phyloP scores from a whole-genome alignment of 2,113 vertebrate genomes.

The Gobio gobio region DNA sequence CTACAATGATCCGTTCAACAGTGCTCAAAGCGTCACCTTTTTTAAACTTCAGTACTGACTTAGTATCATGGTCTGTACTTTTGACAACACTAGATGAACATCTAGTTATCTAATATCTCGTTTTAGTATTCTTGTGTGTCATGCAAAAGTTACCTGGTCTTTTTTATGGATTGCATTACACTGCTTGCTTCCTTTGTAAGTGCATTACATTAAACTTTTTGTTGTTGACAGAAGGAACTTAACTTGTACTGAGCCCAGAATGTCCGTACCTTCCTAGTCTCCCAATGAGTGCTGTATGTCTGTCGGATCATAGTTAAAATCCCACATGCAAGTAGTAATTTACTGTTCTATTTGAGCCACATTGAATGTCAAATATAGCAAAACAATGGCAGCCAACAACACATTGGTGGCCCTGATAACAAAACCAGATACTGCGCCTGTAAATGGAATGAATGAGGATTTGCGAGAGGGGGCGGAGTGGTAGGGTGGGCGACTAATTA shows the following conservation, averaged over 20 bases:
- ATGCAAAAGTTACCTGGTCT: background rate
- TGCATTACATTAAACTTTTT: background rate
- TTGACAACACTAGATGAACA: too few species aligned
- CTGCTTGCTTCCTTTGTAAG: background rate
- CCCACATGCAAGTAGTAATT: background rate
- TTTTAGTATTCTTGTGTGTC: background rate
- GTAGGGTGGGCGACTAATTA: constrained; percentile 62
- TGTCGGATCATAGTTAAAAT: background rate
- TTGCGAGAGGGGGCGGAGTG: constrained; percentile 48
- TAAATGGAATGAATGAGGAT: constrained; percentile 47
- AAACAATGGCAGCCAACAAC: constrained; percentile 50
- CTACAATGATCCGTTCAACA: too few species aligned
- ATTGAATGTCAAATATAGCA: constrained; percentile 41
- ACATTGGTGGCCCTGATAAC: constrained; percentile 29
- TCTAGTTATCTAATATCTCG: background rate
- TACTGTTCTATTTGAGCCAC: background rate
- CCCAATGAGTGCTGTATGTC: background rate
- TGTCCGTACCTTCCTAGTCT: too few species aligned
- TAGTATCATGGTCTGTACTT: too few species aligned
- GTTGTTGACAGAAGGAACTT: background rate
- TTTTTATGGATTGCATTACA: background rate
- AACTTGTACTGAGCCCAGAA: too few species aligned
- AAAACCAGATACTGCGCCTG: constrained; percentile 51
- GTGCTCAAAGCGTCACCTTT: too few species aligned
- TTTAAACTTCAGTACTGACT: too few species aligned